Conservation (phyloP, 2,113 vertebrate species). For the Anser cygnoides region DNA sequence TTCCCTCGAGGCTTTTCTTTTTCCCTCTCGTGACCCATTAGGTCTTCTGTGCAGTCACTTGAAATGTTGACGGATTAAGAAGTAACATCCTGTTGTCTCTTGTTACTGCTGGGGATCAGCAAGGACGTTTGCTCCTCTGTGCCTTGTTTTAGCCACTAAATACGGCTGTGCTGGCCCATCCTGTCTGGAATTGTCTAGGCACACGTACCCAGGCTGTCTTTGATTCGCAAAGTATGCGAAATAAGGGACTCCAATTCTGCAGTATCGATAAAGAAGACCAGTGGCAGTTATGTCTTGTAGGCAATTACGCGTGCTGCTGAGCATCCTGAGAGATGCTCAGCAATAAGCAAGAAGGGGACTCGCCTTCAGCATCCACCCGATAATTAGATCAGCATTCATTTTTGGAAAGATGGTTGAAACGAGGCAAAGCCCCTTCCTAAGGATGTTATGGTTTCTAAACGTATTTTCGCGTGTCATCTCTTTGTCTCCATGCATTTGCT, state of each 20-base stretch:
- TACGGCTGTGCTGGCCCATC: background rate
- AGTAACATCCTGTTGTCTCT: accelerated
- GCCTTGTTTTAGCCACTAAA: background rate
- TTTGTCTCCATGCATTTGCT: background rate
- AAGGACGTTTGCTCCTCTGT: background rate
- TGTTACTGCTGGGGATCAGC: background rate
- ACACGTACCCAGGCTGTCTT: background rate
- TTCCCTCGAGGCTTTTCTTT: background rate
- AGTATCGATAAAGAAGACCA: no score
- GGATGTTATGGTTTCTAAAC: background rate
- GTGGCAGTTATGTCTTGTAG: background rate
- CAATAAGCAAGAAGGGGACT: background rate
- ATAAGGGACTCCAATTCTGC: background rate
- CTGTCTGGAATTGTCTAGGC: background rate
- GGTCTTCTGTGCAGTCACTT: background rate
- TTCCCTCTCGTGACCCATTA: background rate
- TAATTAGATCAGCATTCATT: background rate
- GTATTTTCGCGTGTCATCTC: background rate
- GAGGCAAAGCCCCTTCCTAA: accelerated
- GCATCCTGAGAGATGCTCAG: background rate
- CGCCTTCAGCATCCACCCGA: accelerated
- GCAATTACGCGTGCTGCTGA: background rate
- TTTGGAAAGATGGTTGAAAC: background rate
- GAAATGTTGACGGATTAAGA: background rate
- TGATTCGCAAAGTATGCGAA: background rate